Base-by-base conservation (phyloP, 2,888 invertebrate species). In the Latrodectus hesperus region DNA sequence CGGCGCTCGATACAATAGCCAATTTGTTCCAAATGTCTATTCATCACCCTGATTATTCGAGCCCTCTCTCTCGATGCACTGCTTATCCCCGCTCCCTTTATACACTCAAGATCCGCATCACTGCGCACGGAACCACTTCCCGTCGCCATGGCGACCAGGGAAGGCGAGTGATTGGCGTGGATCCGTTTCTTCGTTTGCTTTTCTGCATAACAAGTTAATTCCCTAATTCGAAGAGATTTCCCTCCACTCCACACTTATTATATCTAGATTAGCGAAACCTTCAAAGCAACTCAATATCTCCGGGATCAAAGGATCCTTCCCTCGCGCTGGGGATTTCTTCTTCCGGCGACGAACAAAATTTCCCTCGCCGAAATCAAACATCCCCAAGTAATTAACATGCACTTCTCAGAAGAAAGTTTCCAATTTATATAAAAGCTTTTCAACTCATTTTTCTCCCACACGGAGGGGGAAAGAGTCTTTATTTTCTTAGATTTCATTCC, bases 1-100 rank as follows among this genome's bases (percentile, higher is more conserved):
- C 52, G 80, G 68, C 79, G 81, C 89, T 85, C 80, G 85, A 89
- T 89, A 89, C 89, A 89, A 85, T 89, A 89, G 89, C 89, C 89
- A 89, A 89, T 89, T 89, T 89, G 89, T 89, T 89, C 89, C 82
- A 82, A 89, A 89, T 89, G 89, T 85, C 89, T 89, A 89, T 89
- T 89, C 89, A 89, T 89, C 89, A 89, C 85, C 82, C 74, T 80
- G 89, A 89, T 89, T 89, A 89, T 89, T 89, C 84, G 81, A 77
- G 86, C 81, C 81, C 77, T 77, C 80, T 80, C 75, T 60, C 76
- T 71, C 75, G 80, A 86, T 86, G 80, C 80, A 85, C 74, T 84
- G 78, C 79, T 77, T 82, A 75, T 52, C 53, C 51, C 71, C 26
- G 55, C 78, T 78, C 80, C 78, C 84, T 79, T 79, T 84, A 84